Evolutionary conservation across 2,888 invertebrate genomes (phyloP), one percentile per base, ranked within the genome.

Genomic region (Cremastobaeus sp.): DNA sequence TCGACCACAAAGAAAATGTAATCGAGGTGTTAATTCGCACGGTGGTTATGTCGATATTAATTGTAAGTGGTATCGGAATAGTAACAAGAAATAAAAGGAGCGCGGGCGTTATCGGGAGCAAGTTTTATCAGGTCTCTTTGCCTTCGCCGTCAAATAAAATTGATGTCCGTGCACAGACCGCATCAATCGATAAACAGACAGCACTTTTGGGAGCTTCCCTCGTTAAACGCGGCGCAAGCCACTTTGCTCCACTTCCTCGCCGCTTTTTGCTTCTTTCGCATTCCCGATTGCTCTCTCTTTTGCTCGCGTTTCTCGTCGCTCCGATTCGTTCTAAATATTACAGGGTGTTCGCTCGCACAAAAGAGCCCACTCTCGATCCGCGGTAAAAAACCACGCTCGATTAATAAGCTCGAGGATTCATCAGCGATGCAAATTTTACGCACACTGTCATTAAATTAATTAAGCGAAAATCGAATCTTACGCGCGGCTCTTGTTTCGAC

Each of bases 131-230:
- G 43, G 41, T 45, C 18, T 47, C 66, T 60, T 71, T 57, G 52
- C 21, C 37, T 47, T 50, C 11, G 41, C 57, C 39, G 59, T 62
- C 66, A 52, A 75, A 68, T 75, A 64, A 71, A 74, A 74, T 74
- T 74, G 70, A 74, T 70, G 74, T 74, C 60, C 70, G 48, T 60
- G 64, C 60, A 62, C 57, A 66, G 55, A 74, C 70, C 70, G 66
- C 70, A 70, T 70, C 54, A 70, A 74, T 74, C 74, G 74, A 74
- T 66, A 74, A 74, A 68, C 70, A 74, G 70, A 45, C 70, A 70
- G 74, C 70, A 74, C 74, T 74, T 74, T 74, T 65, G 65, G 69
- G 74, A 74, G 69, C 68, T 74, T 68, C 64, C 59, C 73, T 68
- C 64, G 73, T 74, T 74, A 68, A 74, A 74, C 59, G 64, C 50